phyloP scores from a whole-genome alignment of 2,113 vertebrate species.

The Plecotus auritus region DNA sequence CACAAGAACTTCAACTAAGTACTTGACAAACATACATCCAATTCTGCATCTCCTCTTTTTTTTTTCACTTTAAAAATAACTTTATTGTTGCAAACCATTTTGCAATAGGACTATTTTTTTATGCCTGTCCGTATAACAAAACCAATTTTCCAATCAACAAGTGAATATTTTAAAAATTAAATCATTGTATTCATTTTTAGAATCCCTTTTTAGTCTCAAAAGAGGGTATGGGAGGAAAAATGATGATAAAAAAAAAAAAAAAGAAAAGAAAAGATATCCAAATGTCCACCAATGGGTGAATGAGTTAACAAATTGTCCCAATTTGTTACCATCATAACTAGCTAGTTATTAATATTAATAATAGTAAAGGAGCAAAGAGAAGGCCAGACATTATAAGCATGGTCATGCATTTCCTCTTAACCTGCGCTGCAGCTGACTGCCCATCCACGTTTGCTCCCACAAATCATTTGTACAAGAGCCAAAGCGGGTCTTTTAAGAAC shows the following conservation, averaged over 20 bases:
- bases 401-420: not conserved
- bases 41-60: not conserved
- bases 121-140: not conserved
- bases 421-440: not conserved
- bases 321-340: not conserved
- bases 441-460: not conserved
- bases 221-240: not conserved
- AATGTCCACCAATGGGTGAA: not conserved
- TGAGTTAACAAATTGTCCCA: not conserved
- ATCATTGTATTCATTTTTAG: not conserved
- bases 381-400: not conserved
- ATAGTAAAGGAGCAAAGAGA: not conserved
- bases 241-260: not conserved
- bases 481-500: not conserved
- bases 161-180: constrained; percentile 6
- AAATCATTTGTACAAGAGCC: not conserved
- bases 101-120: not conserved
- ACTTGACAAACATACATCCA: not conserved
- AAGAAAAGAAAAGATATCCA: not conserved
- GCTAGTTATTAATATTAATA: not conserved
- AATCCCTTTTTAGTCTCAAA: not conserved
- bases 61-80: not conserved
- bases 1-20: not conserved
- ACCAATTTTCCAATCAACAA: not conserved
- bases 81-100: constrained; percentile 24